These are phyloP conservation scores for Bombus terrestris DNA, from an alignment of 1,140 invertebrate species.

Conservation along the genomic window DNA sequence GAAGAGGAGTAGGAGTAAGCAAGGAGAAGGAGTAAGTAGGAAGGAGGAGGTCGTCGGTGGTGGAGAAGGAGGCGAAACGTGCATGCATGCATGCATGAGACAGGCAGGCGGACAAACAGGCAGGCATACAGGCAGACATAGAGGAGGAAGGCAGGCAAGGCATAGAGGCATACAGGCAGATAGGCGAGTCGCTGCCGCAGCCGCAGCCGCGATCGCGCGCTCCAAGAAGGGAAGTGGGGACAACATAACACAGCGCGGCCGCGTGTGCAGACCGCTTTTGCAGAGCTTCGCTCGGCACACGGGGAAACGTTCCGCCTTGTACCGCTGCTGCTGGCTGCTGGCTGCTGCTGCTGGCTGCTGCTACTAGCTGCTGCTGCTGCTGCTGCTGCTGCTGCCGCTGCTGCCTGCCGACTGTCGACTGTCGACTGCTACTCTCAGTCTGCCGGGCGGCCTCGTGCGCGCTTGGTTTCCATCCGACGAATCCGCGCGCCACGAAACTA, in stretches of 20 bases:
- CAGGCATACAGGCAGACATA: slow-evolving; percentile 44
- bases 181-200: slow-evolving; percentile 46
- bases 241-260: slow-evolving; percentile 59
- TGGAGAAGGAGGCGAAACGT: slow-evolving; percentile 35
- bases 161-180: slow-evolving; percentile 58
- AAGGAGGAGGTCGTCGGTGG: slow-evolving; percentile 18
- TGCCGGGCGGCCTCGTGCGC: slow-evolving; percentile 65
- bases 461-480: slow-evolving; percentile 60
- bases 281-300: slow-evolving; percentile 69
- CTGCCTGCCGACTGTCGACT: slow-evolving; percentile 57
- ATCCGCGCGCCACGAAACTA: slow-evolving; percentile 48
- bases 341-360: slow-evolving; percentile 36
- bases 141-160: slow-evolving; percentile 27
- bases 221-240: slow-evolving; percentile 68
- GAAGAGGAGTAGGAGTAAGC: slow-evolving; percentile 31
- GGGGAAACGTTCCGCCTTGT: slow-evolving; percentile 66
- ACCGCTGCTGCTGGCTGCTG: slow-evolving; percentile 45
- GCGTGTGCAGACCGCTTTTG: slow-evolving; percentile 66
- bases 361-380: slow-evolving; percentile 30
- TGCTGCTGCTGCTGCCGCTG: slow-evolving; percentile 53
- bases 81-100: slow-evolving; percentile 54
- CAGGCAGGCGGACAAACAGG: slow-evolving; percentile 41
- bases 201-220: slow-evolving; percentile 55
- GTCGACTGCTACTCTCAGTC: slow-evolving; percentile 67
- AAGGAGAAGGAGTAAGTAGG: slow-evolving; percentile 32